Base-by-base conservation (phyloP, 2,888 invertebrate genomes). In the Aleiodes leptofemur region DNA sequence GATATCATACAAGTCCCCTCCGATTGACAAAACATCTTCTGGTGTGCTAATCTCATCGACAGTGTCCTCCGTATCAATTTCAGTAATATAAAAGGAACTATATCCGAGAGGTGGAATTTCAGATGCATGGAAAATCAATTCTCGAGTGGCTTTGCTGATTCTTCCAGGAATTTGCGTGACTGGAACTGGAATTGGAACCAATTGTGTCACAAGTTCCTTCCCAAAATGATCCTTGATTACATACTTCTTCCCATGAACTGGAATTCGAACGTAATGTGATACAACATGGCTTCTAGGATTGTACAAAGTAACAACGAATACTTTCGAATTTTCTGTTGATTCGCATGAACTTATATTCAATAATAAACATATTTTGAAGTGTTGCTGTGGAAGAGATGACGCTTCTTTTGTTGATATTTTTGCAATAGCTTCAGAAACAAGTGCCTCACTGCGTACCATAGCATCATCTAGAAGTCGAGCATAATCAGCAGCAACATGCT, bases 401-500 rank as follows among this genome's bases (percentile, higher is more conserved):
- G 43, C 14, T 14, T 43, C 51, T 23, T 59, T 51, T 1, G 6
- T 29, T 0, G 48, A n/a, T 16, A 64, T 38, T 50, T 66, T 43
- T 3, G 91, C 92, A 79, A 95, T 86, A 0, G 93, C 93, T 68
- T 91, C 89, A 4, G 90, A 88, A 0, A 92, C 88, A 0, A 93
- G 90, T 7, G 90, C 83, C 16, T 91, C 89, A 1, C 94, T 94
- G 64, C 93, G 92, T 0, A 91, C 89, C 0, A 96, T 90, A 0
- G 95, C 97, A 13, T 92, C 88, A 72, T 92, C 90, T 13, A 99
- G 90, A 50, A 96, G 88, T 38, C 94, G 90, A 31, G 95, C 94
- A 88, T 99, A 99, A 90, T 99, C 98, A 69, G 93, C 88, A 0
- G 98, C 95, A 0, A 99, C 95, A 87, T 95, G 92, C 87, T 97